Evolutionary conservation across 2,797 vertebrate genomes (phyloP).

Genomic region (Danio choprae): DNA sequence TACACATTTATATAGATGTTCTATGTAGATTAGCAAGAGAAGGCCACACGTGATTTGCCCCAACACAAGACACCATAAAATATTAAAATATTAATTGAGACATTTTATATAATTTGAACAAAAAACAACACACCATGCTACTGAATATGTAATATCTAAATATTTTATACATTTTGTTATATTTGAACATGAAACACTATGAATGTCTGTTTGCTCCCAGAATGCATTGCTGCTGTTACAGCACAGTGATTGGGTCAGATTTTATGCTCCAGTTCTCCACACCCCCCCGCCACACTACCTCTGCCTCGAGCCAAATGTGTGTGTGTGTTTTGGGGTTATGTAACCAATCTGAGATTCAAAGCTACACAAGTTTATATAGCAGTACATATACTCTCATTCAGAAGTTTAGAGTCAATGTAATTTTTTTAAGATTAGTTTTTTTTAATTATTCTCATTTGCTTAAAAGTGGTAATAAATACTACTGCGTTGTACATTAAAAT

Average conservation of each 20-base stretch:
- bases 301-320: constrained; percentile 46
- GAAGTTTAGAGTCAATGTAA: too few species aligned
- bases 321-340: constrained; percentile 34
- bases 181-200: constrained; percentile 18
- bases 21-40: background rate
- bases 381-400: background rate
- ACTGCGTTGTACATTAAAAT: background rate
- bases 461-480: too few species aligned
- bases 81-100: background rate
- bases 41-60: background rate
- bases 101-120: background rate
- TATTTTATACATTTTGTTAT: background rate
- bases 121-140: background rate
- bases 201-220: constrained; percentile 27
- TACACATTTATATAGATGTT: background rate
- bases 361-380: constrained; percentile 2
- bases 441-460: too few species aligned
- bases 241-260: constrained; percentile 71
- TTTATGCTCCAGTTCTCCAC: constrained; percentile 79
- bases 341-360: constrained; percentile 39
- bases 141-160: background rate
- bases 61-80: background rate
- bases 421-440: too few species aligned
- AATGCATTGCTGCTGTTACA: constrained; percentile 50
- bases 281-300: background rate